Base-by-base conservation (phyloP, 2,888 invertebrate species). In the Polydrusus tereticollis region DNA sequence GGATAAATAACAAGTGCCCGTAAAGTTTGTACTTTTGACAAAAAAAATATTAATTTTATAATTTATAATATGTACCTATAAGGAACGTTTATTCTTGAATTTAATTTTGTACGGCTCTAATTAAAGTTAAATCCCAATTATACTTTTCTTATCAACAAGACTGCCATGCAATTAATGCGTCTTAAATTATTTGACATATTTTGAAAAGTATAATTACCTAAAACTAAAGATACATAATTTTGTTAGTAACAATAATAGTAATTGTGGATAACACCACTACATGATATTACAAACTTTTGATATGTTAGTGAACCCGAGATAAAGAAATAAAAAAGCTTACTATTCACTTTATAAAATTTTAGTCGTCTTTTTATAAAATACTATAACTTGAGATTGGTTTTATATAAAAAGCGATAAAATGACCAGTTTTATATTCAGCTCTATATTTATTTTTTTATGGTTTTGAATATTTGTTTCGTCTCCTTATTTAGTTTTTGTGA, bases 1-100 rank as follows among this genome's bases (percentile, higher is more conserved):
- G 38, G 58, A 57, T 73, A 73, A 66, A 67, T 78, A 80, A 80
- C 80, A 78, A 78, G 80, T 80, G 80, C 68, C 59, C 63, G 41
- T 47, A 47, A 26, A 29, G 10, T 63, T 50, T 45, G 63, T 63
- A 43, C 33, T 63, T 55, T 55, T 29, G 52, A 55, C 29, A 55
- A 55, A 55, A 55, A 33, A 23, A 23, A n/a, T n/a, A n/a, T n/a
- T n/a, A n/a, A n/a, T n/a, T 7, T 26, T 26, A 26, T 26, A 3
- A 26, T 26, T 26, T 26, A 7, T n/a, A 26, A 26, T 26, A 5
- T 26, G 26, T 26, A 26, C 26, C 4, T 26, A 5, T 26, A 26
- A 26, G 26, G n/a, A n/a, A n/a, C n/a, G n/a, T n/a, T n/a, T n/a
- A n/a, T n/a, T n/a, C n/a, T n/a, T n/a, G n/a, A n/a, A n/a, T n/a